Evolutionary conservation across 2,113 vertebrate genomes (phyloP), one percentile per base, ranked within the genome.

Genomic region (Cranoglanis bouderius): DNA sequence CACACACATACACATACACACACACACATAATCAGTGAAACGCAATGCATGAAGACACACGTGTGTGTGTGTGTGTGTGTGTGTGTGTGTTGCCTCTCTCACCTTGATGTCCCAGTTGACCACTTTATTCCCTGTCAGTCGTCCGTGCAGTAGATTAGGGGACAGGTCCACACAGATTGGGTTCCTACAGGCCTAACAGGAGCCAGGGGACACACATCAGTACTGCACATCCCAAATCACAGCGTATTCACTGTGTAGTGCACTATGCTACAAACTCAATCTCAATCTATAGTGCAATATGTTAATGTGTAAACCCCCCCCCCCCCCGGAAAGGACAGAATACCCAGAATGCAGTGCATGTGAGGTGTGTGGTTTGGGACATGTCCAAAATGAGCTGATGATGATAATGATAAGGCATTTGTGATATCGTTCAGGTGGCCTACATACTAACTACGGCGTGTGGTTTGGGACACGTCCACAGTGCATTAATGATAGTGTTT

Each of bases 61-160:
- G 53, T 67, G 49, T 46, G 32, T 85, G 53, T 49, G 74, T 81
- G 78, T 61, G 77, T 32, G 32, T 57, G 40, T 26, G 19, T 59
- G 49, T n/a, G 53, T 26, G 38, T 32, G 43, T 51, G 29, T 35
- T 18, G 6, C 6, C 38, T 85, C 8, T 57, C 85, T 90, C 94
- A 99, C 98, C 97, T 99, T 99, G 86, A 99, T 96, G 80, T 99
- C 98, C 98, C 98, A 99, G 93, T 99, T 99, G 75, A 99, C 97
- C 1, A 99, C 97, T 96, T 99, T 98, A 93, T 98, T 99, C 90
- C 98, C 98, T n/a, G 98, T 99, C 92, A 99, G 94, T 82, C 98
- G 97, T 91, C 98, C 98, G 51, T 99, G 98, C 78, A 99, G 95
- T 94, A 94, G 93, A 93, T 99, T 98, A 78, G 96, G 91, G 78